phyloP scores from a whole-genome alignment of 2,888 invertebrate species.

The Patella depressa region DNA sequence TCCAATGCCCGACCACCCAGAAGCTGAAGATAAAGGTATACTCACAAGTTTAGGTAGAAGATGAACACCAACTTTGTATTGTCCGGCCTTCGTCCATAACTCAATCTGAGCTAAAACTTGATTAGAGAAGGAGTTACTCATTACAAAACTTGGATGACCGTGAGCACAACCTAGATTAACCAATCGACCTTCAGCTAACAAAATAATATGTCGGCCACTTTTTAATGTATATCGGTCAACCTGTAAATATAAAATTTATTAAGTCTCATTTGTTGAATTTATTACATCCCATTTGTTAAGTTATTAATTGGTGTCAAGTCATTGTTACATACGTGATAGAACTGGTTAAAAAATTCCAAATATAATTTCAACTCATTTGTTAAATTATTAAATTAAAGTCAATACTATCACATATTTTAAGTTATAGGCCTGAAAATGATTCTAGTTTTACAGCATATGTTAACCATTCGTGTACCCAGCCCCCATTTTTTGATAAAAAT shows the following conservation, averaged over 20 bases:
- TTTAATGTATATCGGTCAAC: conserved; percentile 89
- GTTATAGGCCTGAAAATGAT: too few relatives aligned
- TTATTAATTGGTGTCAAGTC: too few relatives aligned
- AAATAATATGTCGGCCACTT: conserved; percentile 92
- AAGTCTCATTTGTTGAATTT: not conserved
- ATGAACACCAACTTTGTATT: conserved; percentile 91
- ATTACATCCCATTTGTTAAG: too few relatives aligned
- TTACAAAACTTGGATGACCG: conserved; percentile 98
- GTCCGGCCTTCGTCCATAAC: conserved; percentile 89
- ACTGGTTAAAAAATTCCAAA: too few relatives aligned
- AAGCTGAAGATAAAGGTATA: not conserved
- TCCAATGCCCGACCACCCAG: too few relatives aligned
- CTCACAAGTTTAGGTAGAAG: conserved; percentile 89
- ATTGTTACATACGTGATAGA: too few relatives aligned
- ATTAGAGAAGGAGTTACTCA: conserved; percentile 99
- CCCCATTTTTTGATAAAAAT: too few relatives aligned
- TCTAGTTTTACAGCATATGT: too few relatives aligned
- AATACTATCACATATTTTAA: too few relatives aligned
- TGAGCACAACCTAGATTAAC: conserved; percentile 99
- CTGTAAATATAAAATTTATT: conserved; percentile 59
- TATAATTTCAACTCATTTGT: too few relatives aligned
- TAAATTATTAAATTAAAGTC: too few relatives aligned
- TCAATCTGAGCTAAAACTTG: conserved; percentile 99
- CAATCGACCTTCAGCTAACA: conserved; percentile 95
- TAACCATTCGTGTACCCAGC: too few relatives aligned